These are phyloP conservation scores for Sphaerophoria taeniata DNA, from an alignment of 2,888 invertebrate genomes.

Conservation along the genomic window DNA sequence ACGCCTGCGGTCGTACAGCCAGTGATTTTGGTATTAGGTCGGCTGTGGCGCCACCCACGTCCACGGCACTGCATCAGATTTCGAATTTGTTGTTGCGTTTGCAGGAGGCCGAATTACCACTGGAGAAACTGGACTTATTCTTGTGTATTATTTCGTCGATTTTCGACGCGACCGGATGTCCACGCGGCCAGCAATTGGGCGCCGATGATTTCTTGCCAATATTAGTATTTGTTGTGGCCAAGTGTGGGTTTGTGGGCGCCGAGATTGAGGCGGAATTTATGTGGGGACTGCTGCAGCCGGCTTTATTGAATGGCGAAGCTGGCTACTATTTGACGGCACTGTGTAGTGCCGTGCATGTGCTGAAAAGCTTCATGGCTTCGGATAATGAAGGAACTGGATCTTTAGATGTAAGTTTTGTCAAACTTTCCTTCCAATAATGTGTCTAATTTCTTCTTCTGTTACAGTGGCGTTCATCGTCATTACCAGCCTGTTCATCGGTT, in stretches of 20 bases:
- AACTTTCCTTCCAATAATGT: not conserved
- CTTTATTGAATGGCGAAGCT: conserved; percentile 94
- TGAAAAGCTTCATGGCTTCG: conserved; percentile 82
- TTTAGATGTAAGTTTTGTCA: conserved; percentile 80
- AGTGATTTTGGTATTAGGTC: conserved; percentile 83
- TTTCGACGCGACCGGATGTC: conserved; percentile 87
- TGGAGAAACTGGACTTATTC: conserved; percentile 96
- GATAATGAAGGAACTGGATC: conserved; percentile 82
- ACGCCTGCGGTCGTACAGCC: conserved; percentile 81
- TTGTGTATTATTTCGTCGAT: conserved; percentile 94
- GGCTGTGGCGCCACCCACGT: conserved; percentile 90
- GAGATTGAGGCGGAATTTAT: conserved; percentile 98
- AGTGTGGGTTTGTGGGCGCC: conserved; percentile 94
- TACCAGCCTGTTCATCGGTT: conserved; percentile 87
- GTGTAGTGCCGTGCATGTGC: conserved; percentile 91
- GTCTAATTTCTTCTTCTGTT: conserved; percentile 34
- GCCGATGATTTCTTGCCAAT: conserved; percentile 96
- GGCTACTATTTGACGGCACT: conserved; percentile 97
- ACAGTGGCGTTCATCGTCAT: conserved; percentile 85
- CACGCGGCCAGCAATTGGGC: conserved; percentile 84
- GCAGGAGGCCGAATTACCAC: conserved; percentile 95
- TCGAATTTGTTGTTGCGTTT: conserved; percentile 91
- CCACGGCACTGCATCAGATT: conserved; percentile 89
- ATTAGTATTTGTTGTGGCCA: conserved; percentile 95
- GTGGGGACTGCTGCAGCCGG: conserved; percentile 96